Conservation (phyloP, 2,113 vertebrate species). For the Phylloscopus whistleri region DNA sequence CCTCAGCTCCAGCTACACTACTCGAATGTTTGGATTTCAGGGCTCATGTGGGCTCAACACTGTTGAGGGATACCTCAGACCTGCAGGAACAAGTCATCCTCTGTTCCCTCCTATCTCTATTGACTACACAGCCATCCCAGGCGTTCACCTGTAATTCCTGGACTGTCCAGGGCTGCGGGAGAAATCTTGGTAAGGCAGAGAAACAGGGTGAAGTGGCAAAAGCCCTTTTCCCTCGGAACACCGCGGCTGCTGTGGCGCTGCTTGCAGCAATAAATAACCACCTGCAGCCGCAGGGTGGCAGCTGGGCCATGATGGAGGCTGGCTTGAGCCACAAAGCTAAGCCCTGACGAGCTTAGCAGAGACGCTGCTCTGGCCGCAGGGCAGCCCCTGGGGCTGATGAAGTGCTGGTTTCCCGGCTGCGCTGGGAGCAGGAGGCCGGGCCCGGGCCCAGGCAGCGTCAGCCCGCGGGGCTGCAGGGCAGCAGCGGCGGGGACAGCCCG, state of each 20-base stretch:
- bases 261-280: neutral
- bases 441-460: neutral
- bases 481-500: neutral
- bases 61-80: neutral
- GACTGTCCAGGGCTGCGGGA: neutral
- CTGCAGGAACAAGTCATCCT: neutral
- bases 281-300: neutral
- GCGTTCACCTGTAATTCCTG: neutral
- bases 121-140: neutral
- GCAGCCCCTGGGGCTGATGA: neutral
- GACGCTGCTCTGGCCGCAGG: neutral
- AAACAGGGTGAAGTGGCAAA: neutral
- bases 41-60: neutral
- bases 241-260: neutral
- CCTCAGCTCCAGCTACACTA: neutral
- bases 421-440: neutral
- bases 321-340: no score
- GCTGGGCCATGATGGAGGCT: neutral
- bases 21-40: accelerated
- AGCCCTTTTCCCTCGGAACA: neutral
- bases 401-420: accelerated
- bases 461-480: neutral
- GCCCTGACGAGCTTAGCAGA: neutral
- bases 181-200: neutral
- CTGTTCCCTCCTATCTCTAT: neutral